Conservation (phyloP, 2,888 invertebrate genomes). For the Andricus curvator region DNA sequence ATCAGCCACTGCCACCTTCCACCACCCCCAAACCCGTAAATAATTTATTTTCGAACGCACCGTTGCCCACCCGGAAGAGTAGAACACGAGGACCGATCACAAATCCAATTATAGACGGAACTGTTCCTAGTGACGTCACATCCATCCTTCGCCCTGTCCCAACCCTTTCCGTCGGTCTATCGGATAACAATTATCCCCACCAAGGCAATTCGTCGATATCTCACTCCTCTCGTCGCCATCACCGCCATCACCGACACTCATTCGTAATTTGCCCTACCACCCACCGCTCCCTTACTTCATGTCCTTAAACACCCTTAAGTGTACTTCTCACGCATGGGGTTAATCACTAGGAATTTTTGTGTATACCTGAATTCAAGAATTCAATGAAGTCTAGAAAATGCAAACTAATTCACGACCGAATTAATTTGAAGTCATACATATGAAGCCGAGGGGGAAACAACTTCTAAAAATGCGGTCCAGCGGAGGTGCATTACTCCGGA, state of each 20-base stretch:
- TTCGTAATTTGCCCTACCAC: constrained; percentile 38
- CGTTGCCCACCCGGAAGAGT: constrained; percentile 34
- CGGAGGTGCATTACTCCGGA: too few relatives aligned
- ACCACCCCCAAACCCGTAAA: constrained; percentile 50
- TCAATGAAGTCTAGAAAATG: too few relatives aligned
- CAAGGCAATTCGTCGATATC: constrained; percentile 59
- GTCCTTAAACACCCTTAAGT: not conserved
- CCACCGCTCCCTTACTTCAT: constrained; percentile 2
- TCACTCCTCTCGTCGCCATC: constrained; percentile 51
- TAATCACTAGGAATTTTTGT: too few relatives aligned
- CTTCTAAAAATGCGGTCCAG: too few relatives aligned
- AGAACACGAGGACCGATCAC: constrained; percentile 56
- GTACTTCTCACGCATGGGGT: not conserved
- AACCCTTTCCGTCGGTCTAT: constrained; percentile 63
- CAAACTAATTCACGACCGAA: too few relatives aligned
- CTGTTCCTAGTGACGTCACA: constrained; percentile 66
- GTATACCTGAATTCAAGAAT: too few relatives aligned
- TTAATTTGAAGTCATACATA: too few relatives aligned
- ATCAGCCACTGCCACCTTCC: not conserved
- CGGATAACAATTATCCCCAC: constrained; percentile 65
- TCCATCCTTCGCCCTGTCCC: constrained; percentile 60
- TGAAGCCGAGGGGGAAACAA: too few relatives aligned
- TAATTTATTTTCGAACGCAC: constrained; percentile 56
- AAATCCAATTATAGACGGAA: constrained; percentile 68
- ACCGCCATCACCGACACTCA: constrained; percentile 45